Evolutionary conservation across 1,140 invertebrate species (phyloP).

Genomic region (Caenorhabditis tropicalis): DNA sequence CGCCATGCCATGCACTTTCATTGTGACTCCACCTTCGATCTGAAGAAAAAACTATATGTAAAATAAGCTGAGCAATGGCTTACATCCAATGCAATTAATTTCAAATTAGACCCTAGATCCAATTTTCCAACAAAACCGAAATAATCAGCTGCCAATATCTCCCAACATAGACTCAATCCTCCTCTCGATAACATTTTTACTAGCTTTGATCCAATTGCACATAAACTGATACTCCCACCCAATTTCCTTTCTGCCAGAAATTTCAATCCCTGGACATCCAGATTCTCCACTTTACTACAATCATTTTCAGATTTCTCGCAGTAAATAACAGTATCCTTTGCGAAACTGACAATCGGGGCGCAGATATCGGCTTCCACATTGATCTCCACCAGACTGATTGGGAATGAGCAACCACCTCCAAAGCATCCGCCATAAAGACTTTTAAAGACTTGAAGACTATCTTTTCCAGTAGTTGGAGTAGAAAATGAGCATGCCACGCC

Average conservation of each 20-base stretch:
- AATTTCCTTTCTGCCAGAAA: neutral
- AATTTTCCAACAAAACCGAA: neutral
- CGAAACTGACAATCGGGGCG: neutral
- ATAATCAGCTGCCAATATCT: slow-evolving; percentile 1
- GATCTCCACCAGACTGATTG: neutral
- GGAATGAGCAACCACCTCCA: neutral
- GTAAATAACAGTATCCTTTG: neutral
- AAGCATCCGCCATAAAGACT: slow-evolving; percentile 6
- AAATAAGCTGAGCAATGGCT: neutral
- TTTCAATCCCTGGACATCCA: neutral
- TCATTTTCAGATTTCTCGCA: slow-evolving; percentile 5
- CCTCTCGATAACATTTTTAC: neutral
- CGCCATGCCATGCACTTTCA: neutral
- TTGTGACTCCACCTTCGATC: slow-evolving; percentile 1
- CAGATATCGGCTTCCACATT: neutral
- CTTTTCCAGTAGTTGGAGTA: neutral
- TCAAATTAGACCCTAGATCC: neutral
- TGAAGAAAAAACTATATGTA: neutral
- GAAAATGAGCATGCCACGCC: neutral
- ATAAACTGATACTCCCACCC: neutral
- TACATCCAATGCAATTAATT: neutral
- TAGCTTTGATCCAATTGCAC: slow-evolving; percentile 3
- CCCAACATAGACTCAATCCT: neutral
- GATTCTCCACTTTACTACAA: neutral
- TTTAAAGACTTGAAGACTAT: neutral